These are phyloP conservation scores for Mus musculus DNA, from an alignment of 2,113 vertebrate genomes.

Conservation along the genomic window DNA sequence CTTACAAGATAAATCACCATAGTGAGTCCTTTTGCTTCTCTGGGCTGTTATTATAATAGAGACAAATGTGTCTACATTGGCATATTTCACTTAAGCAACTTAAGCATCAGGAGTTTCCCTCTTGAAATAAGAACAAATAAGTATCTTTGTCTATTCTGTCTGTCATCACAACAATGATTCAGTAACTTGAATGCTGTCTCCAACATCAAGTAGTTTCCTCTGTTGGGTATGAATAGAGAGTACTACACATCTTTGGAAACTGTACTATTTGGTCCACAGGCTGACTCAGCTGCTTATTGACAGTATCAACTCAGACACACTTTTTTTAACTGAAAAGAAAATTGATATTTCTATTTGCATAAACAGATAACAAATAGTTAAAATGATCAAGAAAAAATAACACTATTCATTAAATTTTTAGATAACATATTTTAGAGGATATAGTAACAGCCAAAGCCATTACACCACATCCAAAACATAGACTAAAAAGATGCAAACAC, in stretches of 20 bases:
- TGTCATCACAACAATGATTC: neutral
- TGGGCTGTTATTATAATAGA: neutral
- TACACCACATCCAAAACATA: conserved; percentile 15
- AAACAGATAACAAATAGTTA: neutral
- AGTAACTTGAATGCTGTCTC: neutral
- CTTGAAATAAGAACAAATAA: conserved; percentile 39
- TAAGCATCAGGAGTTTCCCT: conserved; percentile 14
- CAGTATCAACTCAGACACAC: neutral
- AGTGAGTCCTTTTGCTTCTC: conserved; percentile 7
- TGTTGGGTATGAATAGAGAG: neutral
- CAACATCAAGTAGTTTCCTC: neutral
- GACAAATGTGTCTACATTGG: neutral
- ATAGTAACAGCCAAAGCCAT: neutral
- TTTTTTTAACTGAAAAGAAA: neutral
- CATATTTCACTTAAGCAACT: conserved; percentile 40
- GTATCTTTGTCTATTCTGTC: neutral
- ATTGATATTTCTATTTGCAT: neutral
- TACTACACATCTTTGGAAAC: neutral
- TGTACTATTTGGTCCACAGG: neutral
- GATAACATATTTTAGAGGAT: conserved; percentile 33
- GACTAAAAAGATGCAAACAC: neutral
- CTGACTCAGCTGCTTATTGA: neutral
- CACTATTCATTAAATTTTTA: neutral
- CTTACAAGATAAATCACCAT: conserved; percentile 59
- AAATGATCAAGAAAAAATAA: conserved; percentile 4